Evolutionary conservation across 2,113 vertebrate species (phyloP).

Genomic region (Brachyhypopomus gauderio): DNA sequence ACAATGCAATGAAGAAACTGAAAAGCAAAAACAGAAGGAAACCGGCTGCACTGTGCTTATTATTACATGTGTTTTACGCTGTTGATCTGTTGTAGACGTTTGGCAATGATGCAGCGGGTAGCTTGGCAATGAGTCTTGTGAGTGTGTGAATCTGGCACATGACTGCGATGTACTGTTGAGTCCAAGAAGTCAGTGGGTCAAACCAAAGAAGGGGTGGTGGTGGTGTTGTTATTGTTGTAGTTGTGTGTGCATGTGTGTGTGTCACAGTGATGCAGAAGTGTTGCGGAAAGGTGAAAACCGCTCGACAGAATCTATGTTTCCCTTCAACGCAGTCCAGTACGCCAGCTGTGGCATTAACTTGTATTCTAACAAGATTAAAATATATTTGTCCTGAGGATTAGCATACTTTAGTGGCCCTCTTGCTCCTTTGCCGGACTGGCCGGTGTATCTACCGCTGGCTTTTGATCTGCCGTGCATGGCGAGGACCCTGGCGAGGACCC

Average conservation of each 20-base stretch:
- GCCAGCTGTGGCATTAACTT: conserved; percentile 98
- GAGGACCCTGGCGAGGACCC: conserved; percentile 86
- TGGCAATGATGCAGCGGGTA: no score
- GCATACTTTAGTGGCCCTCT: conserved; percentile 95
- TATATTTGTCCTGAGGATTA: conserved; percentile 99
- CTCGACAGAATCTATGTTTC: conserved; percentile 70
- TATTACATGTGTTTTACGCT: no score
- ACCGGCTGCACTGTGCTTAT: no score
- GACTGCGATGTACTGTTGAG: no score
- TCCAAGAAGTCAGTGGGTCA: no score
- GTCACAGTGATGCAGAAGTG: conserved; percentile 48
- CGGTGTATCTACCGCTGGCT: conserved; percentile 81
- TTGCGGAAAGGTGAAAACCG: conserved; percentile 84
- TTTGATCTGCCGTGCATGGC: conserved; percentile 98
- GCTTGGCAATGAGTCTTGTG: no score
- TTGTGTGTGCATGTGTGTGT: background rate
- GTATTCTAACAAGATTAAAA: conserved; percentile 99
- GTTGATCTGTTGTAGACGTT: no score
- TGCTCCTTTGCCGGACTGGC: conserved; percentile 77
- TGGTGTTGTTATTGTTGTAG: no score
- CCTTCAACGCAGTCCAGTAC: conserved; percentile 90
- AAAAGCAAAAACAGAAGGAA: background rate
- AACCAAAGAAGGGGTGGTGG: no score
- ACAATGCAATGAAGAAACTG: background rate
- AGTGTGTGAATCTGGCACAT: no score